phyloP scores from a whole-genome alignment of 30 jellyfish, hydroid and myxozoan species.

The Clytia hemisphaerica region DNA sequence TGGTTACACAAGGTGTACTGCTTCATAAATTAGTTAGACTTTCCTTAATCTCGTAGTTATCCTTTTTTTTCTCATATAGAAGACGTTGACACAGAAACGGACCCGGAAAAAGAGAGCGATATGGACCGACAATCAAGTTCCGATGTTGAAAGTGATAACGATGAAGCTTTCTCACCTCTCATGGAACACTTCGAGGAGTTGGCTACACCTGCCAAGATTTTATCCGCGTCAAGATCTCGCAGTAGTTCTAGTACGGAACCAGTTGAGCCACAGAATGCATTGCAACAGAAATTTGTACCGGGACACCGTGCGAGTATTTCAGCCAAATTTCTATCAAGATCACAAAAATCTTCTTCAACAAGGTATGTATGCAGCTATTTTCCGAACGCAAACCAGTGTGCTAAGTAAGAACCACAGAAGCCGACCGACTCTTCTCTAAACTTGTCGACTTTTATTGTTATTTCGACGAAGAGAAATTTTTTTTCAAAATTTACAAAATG shows the following conservation, averaged over 20 bases:
- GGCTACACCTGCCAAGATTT: conserved; percentile 43
- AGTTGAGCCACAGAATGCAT: conserved; percentile 2
- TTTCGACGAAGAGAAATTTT: no score
- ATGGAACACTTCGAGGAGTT: conserved; percentile 82
- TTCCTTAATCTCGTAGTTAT: background rate
- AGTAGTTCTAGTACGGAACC: background rate
- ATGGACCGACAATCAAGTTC: conserved; percentile 26
- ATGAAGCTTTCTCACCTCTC: conserved; percentile 67
- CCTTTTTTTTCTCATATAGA: background rate
- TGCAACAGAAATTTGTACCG: no score
- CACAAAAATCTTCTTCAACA: conserved; percentile 57
- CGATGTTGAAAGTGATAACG: conserved; percentile 50
- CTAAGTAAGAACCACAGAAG: no score
- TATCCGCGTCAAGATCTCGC: background rate
- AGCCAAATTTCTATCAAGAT: conserved; percentile 81
- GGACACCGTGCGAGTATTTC: conserved; percentile 76
- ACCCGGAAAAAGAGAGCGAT: conserved; percentile 18
- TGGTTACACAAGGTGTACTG: no score
- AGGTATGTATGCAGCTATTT: conserved; percentile 32
- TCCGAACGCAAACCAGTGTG: no score
- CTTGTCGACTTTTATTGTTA: no score
- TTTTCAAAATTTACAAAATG: no score
- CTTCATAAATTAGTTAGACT: no score
- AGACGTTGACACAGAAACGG: conserved; percentile 26
- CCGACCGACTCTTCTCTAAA: no score